phyloP scores from a whole-genome alignment of 2,797 vertebrate species.

The Sphenopsis melanotis region DNA sequence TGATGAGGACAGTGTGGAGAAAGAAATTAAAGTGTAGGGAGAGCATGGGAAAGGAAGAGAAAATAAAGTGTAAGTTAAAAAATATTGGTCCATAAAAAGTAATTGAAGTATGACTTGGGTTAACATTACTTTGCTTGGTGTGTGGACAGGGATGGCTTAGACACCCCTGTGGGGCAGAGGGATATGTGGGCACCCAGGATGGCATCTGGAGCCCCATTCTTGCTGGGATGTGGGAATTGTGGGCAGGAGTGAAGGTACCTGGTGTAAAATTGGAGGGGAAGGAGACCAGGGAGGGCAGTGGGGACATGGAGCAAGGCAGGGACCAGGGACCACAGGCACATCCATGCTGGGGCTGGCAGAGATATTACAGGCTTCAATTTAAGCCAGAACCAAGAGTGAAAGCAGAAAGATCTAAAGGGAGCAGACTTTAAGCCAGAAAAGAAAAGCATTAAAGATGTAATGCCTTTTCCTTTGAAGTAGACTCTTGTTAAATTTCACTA shows the following conservation, averaged over 20 bases:
- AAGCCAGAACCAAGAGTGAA: neutral
- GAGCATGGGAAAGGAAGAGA: neutral
- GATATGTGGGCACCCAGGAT: accelerated
- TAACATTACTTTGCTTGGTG: neutral
- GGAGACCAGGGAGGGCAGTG: neutral
- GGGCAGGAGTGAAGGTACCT: neutral
- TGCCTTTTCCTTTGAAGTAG: slow-evolving; percentile 21
- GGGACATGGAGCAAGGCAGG: neutral
- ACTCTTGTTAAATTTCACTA: neutral
- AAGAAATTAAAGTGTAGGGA: neutral
- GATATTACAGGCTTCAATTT: neutral
- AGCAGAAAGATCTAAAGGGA: neutral
- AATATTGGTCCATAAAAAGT: neutral
- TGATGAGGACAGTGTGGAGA: neutral
- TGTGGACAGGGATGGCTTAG: neutral
- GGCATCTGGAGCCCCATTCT: neutral
- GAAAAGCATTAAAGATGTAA: slow-evolving; percentile 7
- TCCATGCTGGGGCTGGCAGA: neutral
- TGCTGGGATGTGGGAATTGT: neutral
- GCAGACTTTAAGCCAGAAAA: neutral
- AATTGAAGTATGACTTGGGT: neutral
- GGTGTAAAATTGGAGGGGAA: neutral
- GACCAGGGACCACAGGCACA: neutral
- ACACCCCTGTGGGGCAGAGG: neutral
- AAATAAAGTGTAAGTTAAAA: neutral